These are phyloP conservation scores for Diprion similis DNA, from an alignment of 1,140 invertebrate genomes.

Conservation along the genomic window DNA sequence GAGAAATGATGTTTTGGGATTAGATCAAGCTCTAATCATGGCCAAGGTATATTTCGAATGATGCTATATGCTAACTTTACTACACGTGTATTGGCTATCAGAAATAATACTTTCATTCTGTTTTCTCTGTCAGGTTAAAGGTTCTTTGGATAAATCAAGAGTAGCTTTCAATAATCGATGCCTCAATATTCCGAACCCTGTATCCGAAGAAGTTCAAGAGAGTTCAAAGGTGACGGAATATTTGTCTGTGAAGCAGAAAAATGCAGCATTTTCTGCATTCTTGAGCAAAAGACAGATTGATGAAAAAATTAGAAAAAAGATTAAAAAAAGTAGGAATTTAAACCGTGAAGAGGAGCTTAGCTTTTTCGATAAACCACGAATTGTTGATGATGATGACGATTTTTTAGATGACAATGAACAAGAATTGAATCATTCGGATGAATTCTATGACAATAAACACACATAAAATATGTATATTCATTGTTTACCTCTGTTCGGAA, in stretches of 20 bases:
- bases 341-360: not conserved
- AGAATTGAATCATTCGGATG: not conserved
- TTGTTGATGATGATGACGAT: not conserved
- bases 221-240: not conserved
- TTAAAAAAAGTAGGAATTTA: not conserved
- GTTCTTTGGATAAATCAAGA: not conserved
- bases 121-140: not conserved
- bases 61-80: not conserved
- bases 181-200: not conserved
- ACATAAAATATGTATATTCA: too few species aligned
- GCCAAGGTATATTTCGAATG: conserved; percentile 38
- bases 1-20: conserved; percentile 74
- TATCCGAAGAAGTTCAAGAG: not conserved
- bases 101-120: not conserved
- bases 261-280: not conserved
- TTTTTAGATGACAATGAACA: not conserved
- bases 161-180: not conserved
- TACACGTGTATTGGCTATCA: not conserved
- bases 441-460: not conserved
- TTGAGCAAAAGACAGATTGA: not conserved
- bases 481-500: too few species aligned
- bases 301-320: not conserved
- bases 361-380: not conserved
- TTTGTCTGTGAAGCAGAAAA: not conserved
- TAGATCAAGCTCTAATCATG: conserved; percentile 73